These are phyloP conservation scores for Hippopotamyrus pictus DNA, from an alignment of 2,797 vertebrate genomes.

Conservation along the genomic window DNA sequence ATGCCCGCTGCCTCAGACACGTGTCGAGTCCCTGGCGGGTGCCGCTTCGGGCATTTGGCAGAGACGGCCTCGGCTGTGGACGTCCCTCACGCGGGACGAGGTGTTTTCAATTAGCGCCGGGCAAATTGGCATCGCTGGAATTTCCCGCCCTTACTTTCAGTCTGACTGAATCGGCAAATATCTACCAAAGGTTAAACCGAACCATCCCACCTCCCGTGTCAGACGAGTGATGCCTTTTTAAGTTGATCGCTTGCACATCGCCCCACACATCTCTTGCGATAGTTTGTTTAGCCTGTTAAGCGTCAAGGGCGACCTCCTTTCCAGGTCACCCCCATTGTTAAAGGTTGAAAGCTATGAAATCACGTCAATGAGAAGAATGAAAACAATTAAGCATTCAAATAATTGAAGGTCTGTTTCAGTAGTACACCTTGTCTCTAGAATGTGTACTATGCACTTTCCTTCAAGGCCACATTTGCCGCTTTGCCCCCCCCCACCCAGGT, in stretches of 20 bases:
- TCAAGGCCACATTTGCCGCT: background rate
- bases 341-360: background rate
- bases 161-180: background rate
- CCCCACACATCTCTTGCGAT: background rate
- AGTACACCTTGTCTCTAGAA: background rate
- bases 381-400: background rate
- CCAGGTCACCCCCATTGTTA: background rate
- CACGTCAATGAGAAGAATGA: background rate
- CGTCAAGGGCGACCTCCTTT: background rate
- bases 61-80: constrained; percentile 2
- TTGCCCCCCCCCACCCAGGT: background rate
- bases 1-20: constrained; percentile 66
- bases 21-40: constrained; percentile 54
- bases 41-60: constrained; percentile 48
- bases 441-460: background rate
- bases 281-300: background rate
- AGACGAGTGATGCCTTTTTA: background rate
- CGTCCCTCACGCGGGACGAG: background rate
- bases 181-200: background rate
- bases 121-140: background rate
- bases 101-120: background rate
- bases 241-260: background rate
- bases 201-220: background rate
- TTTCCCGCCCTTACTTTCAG: background rate
- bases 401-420: background rate